Evolutionary conservation across 2,888 invertebrate genomes (phyloP).

Genomic region (Homarus gammarus): DNA sequence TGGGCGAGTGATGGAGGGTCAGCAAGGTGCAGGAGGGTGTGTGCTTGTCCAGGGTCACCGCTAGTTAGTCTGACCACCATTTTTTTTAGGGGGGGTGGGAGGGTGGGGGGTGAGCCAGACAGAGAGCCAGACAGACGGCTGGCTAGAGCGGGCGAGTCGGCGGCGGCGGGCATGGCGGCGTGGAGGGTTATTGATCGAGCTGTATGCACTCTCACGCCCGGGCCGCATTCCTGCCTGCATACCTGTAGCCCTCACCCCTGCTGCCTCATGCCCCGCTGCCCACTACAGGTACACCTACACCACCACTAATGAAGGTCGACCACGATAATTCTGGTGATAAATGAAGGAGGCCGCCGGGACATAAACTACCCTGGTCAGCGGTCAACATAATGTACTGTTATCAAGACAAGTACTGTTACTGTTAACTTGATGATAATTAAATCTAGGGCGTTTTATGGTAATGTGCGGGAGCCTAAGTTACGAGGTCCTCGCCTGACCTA

Average conservation of each 20-base stretch:
- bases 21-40: neutral
- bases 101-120: slow-evolving; percentile 15
- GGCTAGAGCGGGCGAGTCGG: slow-evolving; percentile 22
- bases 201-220: slow-evolving; percentile 35
- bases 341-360: too few species aligned
- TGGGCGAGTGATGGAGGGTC: neutral
- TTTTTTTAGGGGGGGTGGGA: too few species aligned
- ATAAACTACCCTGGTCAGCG: too few species aligned
- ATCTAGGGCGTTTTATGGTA: too few species aligned
- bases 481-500: too few species aligned
- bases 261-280: neutral
- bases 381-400: too few species aligned
- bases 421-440: too few species aligned
- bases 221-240: slow-evolving; percentile 29
- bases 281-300: neutral
- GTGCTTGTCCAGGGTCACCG: neutral
- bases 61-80: neutral
- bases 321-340: too few species aligned
- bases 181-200: slow-evolving; percentile 36
- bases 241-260: slow-evolving; percentile 26
- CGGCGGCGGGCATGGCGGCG: neutral
- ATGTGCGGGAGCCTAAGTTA: too few species aligned
- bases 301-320: too few species aligned
- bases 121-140: slow-evolving; percentile 32
- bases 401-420: too few species aligned